Base-by-base conservation (phyloP, 2,888 invertebrate genomes). In the Nomada lathburiana region DNA sequence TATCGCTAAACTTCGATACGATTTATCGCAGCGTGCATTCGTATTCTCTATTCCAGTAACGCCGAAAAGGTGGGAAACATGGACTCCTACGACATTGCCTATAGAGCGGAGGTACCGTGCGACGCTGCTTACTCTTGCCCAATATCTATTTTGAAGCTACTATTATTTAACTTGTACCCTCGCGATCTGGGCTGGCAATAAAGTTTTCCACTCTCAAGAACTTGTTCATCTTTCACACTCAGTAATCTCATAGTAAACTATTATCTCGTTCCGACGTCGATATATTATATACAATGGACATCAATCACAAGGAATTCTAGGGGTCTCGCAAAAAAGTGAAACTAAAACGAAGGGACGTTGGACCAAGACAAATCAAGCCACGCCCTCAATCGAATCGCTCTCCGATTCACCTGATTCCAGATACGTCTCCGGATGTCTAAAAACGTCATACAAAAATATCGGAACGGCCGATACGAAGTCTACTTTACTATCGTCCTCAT, bases 31-130 rank as follows among this genome's bases (percentile, higher is more conserved):
- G 20, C 42, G 18, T 50, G 42, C n/a, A 64, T 55, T 18, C 1
- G 2, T 4, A 20, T 65, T 52, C 65, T 44, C 72, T 69, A 18
- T 90, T 91, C 62, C 80, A 92, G 92, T 20, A 91, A 91, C 74
- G 80, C 86, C n/a, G 88, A 88, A 13, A 82, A 89, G 64, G 36
- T 65, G 10, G 72, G 70, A 2, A 52, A 87, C 47, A 50, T 77
- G 9, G 93, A 93, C 79, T 85, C 81, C 20, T 93, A 94, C 78
- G 93, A 93, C 69, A 16, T 79, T 7, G 93, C 93, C 2, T 90
- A 91, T 76, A 76, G 76, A 47, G 84, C 69, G 9, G 77, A 79
- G 44, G 50, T 53, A n/a, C 84, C 92, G 20, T 94, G 94, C 77
- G 89, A 90, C 23, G 5, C 79, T 2, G 76, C 72, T 2, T 93